Percentiles rank a stretch among this genome's conserved stretches.
Conservation (phyloP, 2,797 vertebrate species). For the Rachycentron canadum region DNA sequence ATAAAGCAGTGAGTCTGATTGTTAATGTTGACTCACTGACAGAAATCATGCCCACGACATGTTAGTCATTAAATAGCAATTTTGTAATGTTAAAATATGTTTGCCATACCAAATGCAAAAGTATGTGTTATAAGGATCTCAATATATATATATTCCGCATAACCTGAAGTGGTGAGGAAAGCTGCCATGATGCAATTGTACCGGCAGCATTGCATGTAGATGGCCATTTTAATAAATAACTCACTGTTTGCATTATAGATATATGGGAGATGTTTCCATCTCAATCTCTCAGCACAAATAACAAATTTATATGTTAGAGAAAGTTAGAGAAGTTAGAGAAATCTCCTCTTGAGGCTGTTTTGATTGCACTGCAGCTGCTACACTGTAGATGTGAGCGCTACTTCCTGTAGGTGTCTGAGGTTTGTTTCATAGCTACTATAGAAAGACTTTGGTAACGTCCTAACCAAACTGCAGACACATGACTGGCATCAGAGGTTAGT, state of each 20-base stretch:
- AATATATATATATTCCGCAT: conserved; percentile 6
- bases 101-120: conserved; percentile 39
- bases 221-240: conserved; percentile 75
- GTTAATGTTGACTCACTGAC: conserved; percentile 7
- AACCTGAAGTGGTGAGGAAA: conserved; percentile 52
- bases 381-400: neutral
- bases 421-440: conserved; percentile 33
- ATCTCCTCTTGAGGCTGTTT: conserved; percentile 52
- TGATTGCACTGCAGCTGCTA: conserved; percentile 46
- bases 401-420: conserved; percentile 30
- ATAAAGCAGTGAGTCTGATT: conserved; percentile 2
- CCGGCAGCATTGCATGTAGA: conserved; percentile 63
- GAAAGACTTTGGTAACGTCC: conserved; percentile 31
- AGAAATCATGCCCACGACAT: conserved; percentile 18
- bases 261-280: conserved; percentile 41
- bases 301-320: conserved; percentile 51
- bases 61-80: conserved; percentile 10
- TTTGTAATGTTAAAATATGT: conserved; percentile 17
- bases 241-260: conserved; percentile 65
- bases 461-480: conserved; percentile 23
- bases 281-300: conserved; percentile 41
- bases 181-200: conserved; percentile 50
- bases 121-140: conserved; percentile 21
- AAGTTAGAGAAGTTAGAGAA: too few species aligned
- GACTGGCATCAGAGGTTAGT: conserved; percentile 41